phyloP scores from a whole-genome alignment of 2,113 vertebrate species.

The Cebus imitator region DNA sequence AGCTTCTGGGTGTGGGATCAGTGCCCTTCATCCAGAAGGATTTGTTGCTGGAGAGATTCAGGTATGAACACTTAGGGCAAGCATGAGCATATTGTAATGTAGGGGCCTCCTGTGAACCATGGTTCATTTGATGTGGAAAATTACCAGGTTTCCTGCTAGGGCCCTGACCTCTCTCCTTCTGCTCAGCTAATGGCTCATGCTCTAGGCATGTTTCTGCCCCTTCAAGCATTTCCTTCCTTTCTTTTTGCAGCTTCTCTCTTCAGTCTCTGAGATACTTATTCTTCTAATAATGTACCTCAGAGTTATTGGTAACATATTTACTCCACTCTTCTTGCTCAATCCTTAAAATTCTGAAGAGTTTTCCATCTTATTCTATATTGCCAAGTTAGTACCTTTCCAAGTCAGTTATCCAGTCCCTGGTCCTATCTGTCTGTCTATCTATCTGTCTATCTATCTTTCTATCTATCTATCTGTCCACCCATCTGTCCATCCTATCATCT shows the following conservation, averaged over 20 bases:
- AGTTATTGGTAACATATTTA: not conserved
- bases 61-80: not conserved
- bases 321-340: not conserved
- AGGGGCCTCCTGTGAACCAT: not conserved
- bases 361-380: not conserved
- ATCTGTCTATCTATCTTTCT: not conserved
- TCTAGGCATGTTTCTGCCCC: not conserved
- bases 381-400: not conserved
- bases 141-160: not conserved
- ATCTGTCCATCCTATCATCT: not conserved
- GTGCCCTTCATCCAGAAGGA: not conserved
- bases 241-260: not conserved
- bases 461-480: not conserved
- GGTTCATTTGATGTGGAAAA: not conserved
- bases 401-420: not conserved
- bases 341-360: not conserved
- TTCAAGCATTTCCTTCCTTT: not conserved
- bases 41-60: not conserved
- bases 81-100: not conserved
- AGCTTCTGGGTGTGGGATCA: not conserved
- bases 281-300: not conserved
- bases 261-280: not conserved
- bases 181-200: not conserved
- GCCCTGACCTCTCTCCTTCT: not conserved
- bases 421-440: not conserved